Evolutionary conservation across 2,888 invertebrate genomes (phyloP), one percentile per base, ranked within the genome.

Genomic region (Caenorhabditis japonica): DNA sequence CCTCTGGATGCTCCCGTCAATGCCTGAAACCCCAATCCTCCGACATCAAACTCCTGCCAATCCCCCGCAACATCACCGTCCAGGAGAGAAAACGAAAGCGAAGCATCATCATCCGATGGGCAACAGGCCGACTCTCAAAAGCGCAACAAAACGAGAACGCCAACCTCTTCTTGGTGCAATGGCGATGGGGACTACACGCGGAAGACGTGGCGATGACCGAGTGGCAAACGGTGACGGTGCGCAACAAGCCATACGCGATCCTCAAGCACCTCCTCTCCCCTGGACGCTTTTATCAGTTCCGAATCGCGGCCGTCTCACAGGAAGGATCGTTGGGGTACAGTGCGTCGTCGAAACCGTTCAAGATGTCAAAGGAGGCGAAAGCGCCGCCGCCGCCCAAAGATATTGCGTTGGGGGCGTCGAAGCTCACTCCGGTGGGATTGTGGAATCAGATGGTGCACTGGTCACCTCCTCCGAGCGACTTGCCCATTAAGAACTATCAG

Each of bases 271-370:
- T 87, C 4, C 80, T 87, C 8, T 78, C 84, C 7, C 85, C 87
- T 2, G 87, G 87, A 25, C 51, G 87, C 21, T 84, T 78, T 60
- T 87, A 87, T 58, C 75, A 82, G 33, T 87, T 87, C 75, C 80
- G 87, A 38, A 80, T 86, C 8, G 88, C 88, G 13, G 85, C 88
- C 3, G 87, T 88, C 52, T 86, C 80, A 49, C 75, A 78, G 7
- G 77, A 84, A 41, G 88, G 88, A 15, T 83, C 84, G 55, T 72
- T 83, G 38, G 89, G 88, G 8, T 88, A 85, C 75, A 88, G 88
- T 21, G 52, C 64, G 3, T 77, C 84, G 1, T 80, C 80, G 7
- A 43, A 58, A 17, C 78, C 82, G 4, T 87, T 86, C 76, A 86
- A 84, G 44, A 74, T 86, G 1, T 81, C 84, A 17, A 84, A 83